Evolutionary conservation across 1,140 invertebrate genomes (phyloP), one percentile per base, ranked within the genome.

Genomic region (Muscidifurax raptorellus): DNA sequence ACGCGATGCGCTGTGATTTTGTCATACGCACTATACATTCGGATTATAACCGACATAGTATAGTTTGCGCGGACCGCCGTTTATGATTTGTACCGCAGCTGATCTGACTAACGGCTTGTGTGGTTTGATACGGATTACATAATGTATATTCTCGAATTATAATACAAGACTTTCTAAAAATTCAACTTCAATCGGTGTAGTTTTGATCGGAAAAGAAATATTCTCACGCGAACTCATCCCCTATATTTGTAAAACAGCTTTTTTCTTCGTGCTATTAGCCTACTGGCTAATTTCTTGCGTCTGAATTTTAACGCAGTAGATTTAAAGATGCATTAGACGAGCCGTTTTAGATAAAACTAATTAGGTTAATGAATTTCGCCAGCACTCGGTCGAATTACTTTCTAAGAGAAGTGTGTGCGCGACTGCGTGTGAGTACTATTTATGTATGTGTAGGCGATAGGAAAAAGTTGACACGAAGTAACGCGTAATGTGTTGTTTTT

Each of bases 1-100:
- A 86, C 86, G 84, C 85, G 85, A 85, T 88, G 87, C n/a, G n/a
- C 85, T 84, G 77, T 79, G 83, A 87, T 83, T 86, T 86, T 67
- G 27, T 85, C 64, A 69, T 85, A 52, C 9, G 18, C 13, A n/a
- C n/a, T n/a, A n/a, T 59, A n/a, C 22, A 59, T 52, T 52, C 15
- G 47, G 3, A 52, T 52, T 52, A 18, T 18, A 52, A 52, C 15
- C 15, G 47, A 18, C 15, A 52, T 5, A 18, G 15, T 13, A 13
- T 13, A 52, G 47, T 1, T 52, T 22, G 47, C 47, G 47, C 18
- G 13, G 2, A 18, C 15, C 18, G 0, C 15, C 18, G 0, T 22
- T 59, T 59, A 59, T 59, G 52, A 52, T 52, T 52, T 18, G 18
- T 52, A 52, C 47, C 47, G n/a, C n/a, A n/a, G n/a, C 47, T 40